Percentiles rank a stretch among this genome's conserved stretches.
Conservation (phyloP, 2,113 vertebrate species). For the Procavia capensis region DNA sequence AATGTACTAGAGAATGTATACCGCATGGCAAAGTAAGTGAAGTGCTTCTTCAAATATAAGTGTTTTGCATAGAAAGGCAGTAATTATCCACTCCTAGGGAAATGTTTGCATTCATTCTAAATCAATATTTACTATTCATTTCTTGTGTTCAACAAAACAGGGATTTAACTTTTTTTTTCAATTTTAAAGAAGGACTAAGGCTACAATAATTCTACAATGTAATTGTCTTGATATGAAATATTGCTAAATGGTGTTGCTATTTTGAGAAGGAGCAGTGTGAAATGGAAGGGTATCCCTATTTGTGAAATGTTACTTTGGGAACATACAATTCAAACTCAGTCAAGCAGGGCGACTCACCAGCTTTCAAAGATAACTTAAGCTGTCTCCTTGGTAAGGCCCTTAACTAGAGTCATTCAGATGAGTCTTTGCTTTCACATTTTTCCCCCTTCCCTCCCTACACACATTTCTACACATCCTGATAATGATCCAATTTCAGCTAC, state of each 20-base stretch:
- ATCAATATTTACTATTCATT: constrained; percentile 94
- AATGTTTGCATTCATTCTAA: constrained; percentile 95
- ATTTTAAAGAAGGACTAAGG: constrained; percentile 90
- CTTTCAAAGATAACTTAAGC: constrained; percentile 83
- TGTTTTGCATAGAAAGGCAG: constrained; percentile 92
- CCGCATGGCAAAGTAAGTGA: constrained; percentile 92
- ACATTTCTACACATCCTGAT: constrained; percentile 75
- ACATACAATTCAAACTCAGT: constrained; percentile 85
- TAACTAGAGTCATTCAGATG: constrained; percentile 87
- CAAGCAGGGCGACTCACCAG: constrained; percentile 85
- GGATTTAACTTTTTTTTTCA: constrained; percentile 89
- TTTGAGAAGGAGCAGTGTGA: constrained; percentile 82
- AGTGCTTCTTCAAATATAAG: constrained; percentile 92
- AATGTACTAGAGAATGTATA: constrained; percentile 94
- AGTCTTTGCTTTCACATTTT: constrained; percentile 75
- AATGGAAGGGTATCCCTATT: constrained; percentile 85
- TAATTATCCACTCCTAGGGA: constrained; percentile 94
- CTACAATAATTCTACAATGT: constrained; percentile 88
- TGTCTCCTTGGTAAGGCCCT: constrained; percentile 83
- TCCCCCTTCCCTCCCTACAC: constrained; percentile 59
- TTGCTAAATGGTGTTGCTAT: constrained; percentile 88
- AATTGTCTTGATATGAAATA: constrained; percentile 90
- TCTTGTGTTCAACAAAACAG: constrained; percentile 91
- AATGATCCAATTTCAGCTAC: constrained; percentile 82
- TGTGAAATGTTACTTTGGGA: constrained; percentile 85